These are phyloP conservation scores for Pseudomyrmex cubaensis DNA, from an alignment of 1,140 invertebrate species.

Conservation along the genomic window DNA sequence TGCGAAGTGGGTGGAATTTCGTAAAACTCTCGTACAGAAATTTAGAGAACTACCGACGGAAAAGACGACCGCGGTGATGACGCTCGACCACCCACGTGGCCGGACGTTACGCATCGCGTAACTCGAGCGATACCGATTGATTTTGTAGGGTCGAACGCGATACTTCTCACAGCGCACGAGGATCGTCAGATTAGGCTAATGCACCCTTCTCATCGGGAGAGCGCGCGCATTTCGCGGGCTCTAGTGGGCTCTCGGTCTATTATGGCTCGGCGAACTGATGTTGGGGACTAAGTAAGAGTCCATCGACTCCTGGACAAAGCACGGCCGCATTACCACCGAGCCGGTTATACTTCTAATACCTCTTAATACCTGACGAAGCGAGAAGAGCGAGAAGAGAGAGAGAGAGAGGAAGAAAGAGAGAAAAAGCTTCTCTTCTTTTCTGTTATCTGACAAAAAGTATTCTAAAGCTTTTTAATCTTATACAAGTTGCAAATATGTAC, in stretches of 20 bases:
- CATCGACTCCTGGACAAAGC: constrained; percentile 74
- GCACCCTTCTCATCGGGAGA: constrained; percentile 64
- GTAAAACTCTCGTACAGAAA: constrained; percentile 40
- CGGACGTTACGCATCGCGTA: constrained; percentile 78
- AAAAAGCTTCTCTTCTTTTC: not conserved
- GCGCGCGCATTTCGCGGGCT: constrained; percentile 33
- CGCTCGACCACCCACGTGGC: constrained; percentile 69
- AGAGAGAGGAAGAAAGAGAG: too few relatives aligned
- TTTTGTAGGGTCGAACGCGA: constrained; percentile 80
- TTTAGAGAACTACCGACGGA: constrained; percentile 25
- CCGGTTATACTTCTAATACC: constrained; percentile 66
- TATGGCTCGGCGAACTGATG: constrained; percentile 67
- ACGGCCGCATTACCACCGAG: constrained; percentile 59
- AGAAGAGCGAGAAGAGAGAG: not conserved
- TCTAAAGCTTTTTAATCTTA: not conserved
- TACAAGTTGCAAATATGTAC: not conserved
- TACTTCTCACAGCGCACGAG: constrained; percentile 77
- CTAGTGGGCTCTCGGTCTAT: constrained; percentile 62
- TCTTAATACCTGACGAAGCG: not conserved
- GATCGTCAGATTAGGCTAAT: constrained; percentile 74
- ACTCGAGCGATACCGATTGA: constrained; percentile 73
- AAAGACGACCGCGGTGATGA: constrained; percentile 61
- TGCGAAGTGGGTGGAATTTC: constrained; percentile 35
- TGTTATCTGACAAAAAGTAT: not conserved
- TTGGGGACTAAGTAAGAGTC: constrained; percentile 71